A percentile compares a stretch with the other conserved stretches of the same genome.
Conservation (phyloP, 2,888 invertebrate genomes). For the Pegoplata infirma region DNA sequence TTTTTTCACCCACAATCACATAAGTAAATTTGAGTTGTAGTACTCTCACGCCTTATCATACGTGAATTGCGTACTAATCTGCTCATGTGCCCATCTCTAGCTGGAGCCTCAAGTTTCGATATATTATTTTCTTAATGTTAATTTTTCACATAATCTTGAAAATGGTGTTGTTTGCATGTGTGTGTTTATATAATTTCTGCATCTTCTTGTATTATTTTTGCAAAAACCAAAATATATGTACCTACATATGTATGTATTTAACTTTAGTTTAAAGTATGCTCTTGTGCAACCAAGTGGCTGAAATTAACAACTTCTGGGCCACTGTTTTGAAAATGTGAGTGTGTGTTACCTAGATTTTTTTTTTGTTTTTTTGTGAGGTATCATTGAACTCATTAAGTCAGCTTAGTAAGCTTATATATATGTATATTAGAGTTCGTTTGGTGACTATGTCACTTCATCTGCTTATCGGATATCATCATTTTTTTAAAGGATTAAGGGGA, state of each 20-base stretch:
- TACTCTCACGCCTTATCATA: too few species aligned
- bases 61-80: too few species aligned
- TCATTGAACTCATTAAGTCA: slow-evolving; percentile 62
- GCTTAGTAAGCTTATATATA: slow-evolving; percentile 58
- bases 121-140: too few species aligned
- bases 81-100: too few species aligned
- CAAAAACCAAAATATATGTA: slow-evolving; percentile 11
- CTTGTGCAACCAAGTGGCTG: slow-evolving; percentile 51
- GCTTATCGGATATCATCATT: too few species aligned
- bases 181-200: background rate
- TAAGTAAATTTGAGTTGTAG: too few species aligned
- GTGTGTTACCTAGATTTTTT: slow-evolving; percentile 12
- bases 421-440: too few species aligned
- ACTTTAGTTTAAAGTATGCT: slow-evolving; percentile 38
- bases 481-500: too few species aligned
- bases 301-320: slow-evolving; percentile 56
- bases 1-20: too few species aligned
- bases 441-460: too few species aligned
- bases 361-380: slow-evolving; percentile 36
- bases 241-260: slow-evolving; percentile 24
- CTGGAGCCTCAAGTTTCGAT: too few species aligned
- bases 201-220: background rate
- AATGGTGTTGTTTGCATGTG: slow-evolving; percentile 15
- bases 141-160: too few species aligned
- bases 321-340: slow-evolving; percentile 22